These are phyloP conservation scores for Pogonognathellus flavescens DNA, from an alignment of 1,140 invertebrate genomes.

Conservation along the genomic window DNA sequence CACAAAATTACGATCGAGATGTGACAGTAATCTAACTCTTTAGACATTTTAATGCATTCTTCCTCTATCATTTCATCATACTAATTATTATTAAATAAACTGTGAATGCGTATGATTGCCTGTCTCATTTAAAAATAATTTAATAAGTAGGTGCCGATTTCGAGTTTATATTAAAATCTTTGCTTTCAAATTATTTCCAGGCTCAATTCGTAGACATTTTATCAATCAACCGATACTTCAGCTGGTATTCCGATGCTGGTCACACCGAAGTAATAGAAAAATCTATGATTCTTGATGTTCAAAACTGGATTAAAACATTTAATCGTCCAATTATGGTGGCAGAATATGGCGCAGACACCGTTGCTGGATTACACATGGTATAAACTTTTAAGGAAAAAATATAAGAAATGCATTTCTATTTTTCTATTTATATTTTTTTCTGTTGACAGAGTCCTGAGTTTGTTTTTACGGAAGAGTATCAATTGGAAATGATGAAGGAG, in stretches of 20 bases:
- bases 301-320: conserved; percentile 72
- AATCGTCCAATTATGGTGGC: conserved; percentile 76
- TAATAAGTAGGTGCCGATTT: not conserved
- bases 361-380: conserved; percentile 74
- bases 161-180: not conserved
- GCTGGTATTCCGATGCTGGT: conserved; percentile 76
- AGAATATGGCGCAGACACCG: conserved; percentile 78
- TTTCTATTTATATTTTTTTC: conserved; percentile 20
- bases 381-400: not conserved
- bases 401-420: no score
- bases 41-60: not conserved
- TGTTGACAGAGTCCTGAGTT: conserved; percentile 70
- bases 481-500: conserved; percentile 73
- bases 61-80: no score
- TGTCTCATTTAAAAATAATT: not conserved
- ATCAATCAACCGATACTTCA: conserved; percentile 77
- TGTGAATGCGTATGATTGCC: no score
- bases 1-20: conserved; percentile 67
- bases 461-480: conserved; percentile 78
- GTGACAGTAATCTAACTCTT: conserved; percentile 68
- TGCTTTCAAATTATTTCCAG: conserved; percentile 66
- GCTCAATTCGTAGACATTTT: conserved; percentile 75
- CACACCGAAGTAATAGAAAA: conserved; percentile 73
- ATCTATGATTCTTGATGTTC: conserved; percentile 67
- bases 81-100: no score